Conservation (phyloP, 2,888 invertebrate genomes). For the Hemicrepidius hirtus region DNA sequence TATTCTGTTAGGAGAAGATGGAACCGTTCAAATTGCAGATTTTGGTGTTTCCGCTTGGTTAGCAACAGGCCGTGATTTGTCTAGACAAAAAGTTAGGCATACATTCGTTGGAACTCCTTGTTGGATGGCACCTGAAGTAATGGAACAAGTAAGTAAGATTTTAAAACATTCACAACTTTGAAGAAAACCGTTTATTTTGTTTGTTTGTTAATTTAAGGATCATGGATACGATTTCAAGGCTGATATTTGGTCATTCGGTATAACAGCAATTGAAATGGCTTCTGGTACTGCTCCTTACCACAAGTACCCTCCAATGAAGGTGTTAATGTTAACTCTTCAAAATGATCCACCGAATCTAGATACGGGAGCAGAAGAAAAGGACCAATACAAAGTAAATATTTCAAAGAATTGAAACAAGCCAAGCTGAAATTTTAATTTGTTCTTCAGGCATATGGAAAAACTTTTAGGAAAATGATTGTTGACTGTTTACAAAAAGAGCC, state of each 20-base stretch:
- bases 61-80: slow-evolving; percentile 94
- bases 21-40: slow-evolving; percentile 97
- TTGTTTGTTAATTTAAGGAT: slow-evolving; percentile 75
- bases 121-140: slow-evolving; percentile 99
- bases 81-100: slow-evolving; percentile 95
- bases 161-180: no score
- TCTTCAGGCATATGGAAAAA: slow-evolving; percentile 89
- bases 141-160: slow-evolving; percentile 92
- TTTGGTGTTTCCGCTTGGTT: slow-evolving; percentile 99
- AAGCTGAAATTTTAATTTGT: slow-evolving; percentile 22
- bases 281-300: slow-evolving; percentile 99
- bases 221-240: slow-evolving; percentile 99
- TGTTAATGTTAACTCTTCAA: slow-evolving; percentile 97
- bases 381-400: slow-evolving; percentile 87
- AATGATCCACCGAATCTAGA: slow-evolving; percentile 98
- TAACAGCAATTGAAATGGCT: slow-evolving; percentile 99
- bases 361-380: slow-evolving; percentile 95
- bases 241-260: slow-evolving; percentile 95
- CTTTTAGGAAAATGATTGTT: slow-evolving; percentile 96
- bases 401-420: slow-evolving; percentile 6
- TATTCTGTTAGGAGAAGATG: slow-evolving; percentile 96
- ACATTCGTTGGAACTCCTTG: slow-evolving; percentile 99
- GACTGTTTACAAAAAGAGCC: slow-evolving; percentile 98
- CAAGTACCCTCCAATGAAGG: slow-evolving; percentile 99
- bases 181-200: not conserved